These are phyloP conservation scores for Channa maculata DNA, from an alignment of 2,113 vertebrate species.

Conservation along the genomic window DNA sequence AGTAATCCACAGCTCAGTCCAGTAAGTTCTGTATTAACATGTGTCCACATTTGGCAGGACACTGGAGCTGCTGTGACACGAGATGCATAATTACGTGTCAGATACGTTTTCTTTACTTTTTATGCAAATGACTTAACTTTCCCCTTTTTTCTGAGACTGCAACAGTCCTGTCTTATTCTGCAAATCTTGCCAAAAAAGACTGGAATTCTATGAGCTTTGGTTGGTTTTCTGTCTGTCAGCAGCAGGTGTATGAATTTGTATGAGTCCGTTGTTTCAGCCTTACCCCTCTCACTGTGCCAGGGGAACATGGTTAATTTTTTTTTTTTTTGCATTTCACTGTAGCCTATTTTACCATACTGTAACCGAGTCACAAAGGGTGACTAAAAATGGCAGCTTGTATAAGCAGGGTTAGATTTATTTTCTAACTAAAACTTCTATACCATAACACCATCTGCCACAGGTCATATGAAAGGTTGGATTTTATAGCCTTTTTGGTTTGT, in stretches of 20 bases:
- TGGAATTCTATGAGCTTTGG: constrained; percentile 28
- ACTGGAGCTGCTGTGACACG: neutral
- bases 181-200: constrained; percentile 65
- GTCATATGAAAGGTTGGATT: constrained; percentile 49
- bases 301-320: constrained; percentile 7
- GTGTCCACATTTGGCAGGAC: neutral
- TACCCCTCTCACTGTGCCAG: constrained; percentile 58
- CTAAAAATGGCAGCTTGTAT: constrained; percentile 73
- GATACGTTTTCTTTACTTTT: constrained; percentile 25
- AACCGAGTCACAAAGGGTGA: constrained; percentile 58
- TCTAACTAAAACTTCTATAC: constrained; percentile 34
- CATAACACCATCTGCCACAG: constrained; percentile 38
- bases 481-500: constrained; percentile 27
- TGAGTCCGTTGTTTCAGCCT: constrained; percentile 58
- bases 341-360: constrained; percentile 56
- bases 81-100: constrained; percentile 13
- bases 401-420: constrained; percentile 41
- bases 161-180: constrained; percentile 19
- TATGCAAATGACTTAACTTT: constrained; percentile 13
- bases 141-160: constrained; percentile 21
- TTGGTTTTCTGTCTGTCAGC: constrained; percentile 11
- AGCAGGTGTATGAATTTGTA: constrained; percentile 27
- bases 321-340: constrained; percentile 23
- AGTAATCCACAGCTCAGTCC: constrained; percentile 3
- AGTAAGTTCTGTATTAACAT: neutral